Percentiles rank a stretch among this genome's conserved stretches.
Conservation (phyloP, 1,140 invertebrate genomes). For the Meteorus sp. region DNA sequence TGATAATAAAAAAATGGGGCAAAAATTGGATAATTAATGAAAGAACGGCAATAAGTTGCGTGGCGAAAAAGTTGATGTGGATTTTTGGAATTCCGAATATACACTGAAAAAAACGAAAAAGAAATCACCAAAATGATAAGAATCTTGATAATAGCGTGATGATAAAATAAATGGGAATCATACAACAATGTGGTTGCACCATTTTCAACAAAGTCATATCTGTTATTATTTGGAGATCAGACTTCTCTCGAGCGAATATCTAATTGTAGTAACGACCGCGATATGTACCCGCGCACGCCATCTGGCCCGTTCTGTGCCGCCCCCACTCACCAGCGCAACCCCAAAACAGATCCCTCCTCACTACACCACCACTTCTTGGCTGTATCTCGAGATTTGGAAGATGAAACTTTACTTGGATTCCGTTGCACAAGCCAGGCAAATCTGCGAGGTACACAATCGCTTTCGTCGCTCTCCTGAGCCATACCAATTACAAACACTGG, state of each 20-base stretch:
- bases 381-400: too few relatives aligned
- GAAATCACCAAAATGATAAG: too few relatives aligned
- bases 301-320: conserved; percentile 45
- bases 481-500: conserved; percentile 58
- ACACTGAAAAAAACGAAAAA: too few relatives aligned
- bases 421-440: conserved; percentile 35
- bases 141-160: not conserved
- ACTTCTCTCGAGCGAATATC: conserved; percentile 40
- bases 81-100: too few relatives aligned
- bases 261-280: conserved; percentile 50
- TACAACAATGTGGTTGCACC: too few relatives aligned
- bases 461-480: conserved; percentile 52
- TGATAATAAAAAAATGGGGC: too few relatives aligned
- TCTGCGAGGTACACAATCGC: conserved; percentile 56
- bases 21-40: too few relatives aligned
- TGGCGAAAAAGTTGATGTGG: too few relatives aligned
- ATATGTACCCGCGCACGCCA: conserved; percentile 48
- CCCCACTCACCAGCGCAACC: not conserved
- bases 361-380: too few relatives aligned
- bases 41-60: too few relatives aligned
- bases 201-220: conserved; percentile 11
- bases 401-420: conserved; percentile 9
- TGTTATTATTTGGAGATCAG: conserved; percentile 56
- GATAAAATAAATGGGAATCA: too few relatives aligned
- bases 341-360: not conserved